phyloP scores from a whole-genome alignment of 2,797 vertebrate genomes.

The Melanotaenia nigrans region DNA sequence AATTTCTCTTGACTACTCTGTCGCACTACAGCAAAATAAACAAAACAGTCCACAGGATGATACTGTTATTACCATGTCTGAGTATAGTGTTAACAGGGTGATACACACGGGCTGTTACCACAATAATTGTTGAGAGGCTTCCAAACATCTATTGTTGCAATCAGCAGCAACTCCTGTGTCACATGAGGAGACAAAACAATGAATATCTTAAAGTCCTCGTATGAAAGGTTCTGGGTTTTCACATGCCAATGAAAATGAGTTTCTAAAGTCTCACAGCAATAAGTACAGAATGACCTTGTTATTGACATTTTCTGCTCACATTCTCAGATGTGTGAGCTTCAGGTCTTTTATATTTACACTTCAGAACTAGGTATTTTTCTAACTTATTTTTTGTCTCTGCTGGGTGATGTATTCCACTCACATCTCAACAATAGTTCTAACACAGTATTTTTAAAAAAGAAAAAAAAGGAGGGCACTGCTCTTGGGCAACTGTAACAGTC shows the following conservation, averaged over 20 bases:
- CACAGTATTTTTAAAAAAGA: not conserved
- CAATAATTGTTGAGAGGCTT: not conserved
- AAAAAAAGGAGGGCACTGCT: not conserved
- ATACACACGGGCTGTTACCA: not conserved
- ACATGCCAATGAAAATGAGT: not conserved
- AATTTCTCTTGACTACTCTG: no score
- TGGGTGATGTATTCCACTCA: not conserved
- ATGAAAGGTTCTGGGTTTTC: not conserved
- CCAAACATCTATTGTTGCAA: no score
- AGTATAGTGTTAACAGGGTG: not conserved
- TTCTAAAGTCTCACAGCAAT: not conserved
- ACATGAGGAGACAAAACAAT: no score
- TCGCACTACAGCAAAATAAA: no score
- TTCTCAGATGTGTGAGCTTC: not conserved
- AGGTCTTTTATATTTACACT: not conserved
- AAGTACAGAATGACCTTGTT: no score
- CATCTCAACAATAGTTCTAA: conserved; percentile 6
- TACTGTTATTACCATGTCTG: not conserved
- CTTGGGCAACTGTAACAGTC: conserved; percentile 17
- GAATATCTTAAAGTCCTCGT: no score
- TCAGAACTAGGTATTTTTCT: not conserved
- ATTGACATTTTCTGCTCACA: not conserved
- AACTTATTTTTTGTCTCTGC: conserved; percentile 2
- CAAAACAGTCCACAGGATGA: not conserved
- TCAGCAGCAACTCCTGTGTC: no score